phyloP scores from a whole-genome alignment of 2,888 invertebrate genomes.

The Meghimatium bilineatum region DNA sequence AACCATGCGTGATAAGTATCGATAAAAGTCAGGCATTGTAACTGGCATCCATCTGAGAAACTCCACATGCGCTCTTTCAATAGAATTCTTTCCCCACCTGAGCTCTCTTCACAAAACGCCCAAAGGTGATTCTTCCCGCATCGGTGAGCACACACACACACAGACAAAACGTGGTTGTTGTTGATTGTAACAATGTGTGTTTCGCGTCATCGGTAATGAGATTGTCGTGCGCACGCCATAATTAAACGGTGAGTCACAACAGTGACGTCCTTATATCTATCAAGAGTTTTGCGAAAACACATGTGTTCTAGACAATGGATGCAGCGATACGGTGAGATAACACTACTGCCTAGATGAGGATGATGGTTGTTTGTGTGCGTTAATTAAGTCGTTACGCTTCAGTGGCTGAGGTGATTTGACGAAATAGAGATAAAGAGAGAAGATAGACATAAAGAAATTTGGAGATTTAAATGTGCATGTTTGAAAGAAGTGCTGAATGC shows the following conservation, averaged over 20 bases:
- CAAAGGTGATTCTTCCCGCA: background rate
- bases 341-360: background rate
- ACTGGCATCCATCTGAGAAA: background rate
- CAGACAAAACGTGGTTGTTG: background rate
- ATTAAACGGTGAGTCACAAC: background rate
- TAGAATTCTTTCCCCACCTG: background rate
- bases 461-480: too few species aligned
- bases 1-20: background rate
- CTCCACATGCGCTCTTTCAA: background rate
- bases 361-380: background rate
- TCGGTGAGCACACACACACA: background rate
- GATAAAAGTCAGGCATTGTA: background rate
- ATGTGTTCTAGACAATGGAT: background rate
- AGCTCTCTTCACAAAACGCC: conserved; percentile 5
- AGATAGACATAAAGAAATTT: too few species aligned
- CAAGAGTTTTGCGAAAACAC: too few species aligned
- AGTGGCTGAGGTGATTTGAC: background rate
- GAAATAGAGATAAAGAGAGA: too few species aligned
- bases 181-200: background rate
- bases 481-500: too few species aligned
- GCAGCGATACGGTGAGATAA: background rate
- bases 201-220: background rate
- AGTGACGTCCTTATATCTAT: background rate
- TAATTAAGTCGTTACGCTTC: background rate
- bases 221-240: background rate